phyloP scores from a whole-genome alignment of 1,140 invertebrate genomes.

The Drosophila nebulosa region DNA sequence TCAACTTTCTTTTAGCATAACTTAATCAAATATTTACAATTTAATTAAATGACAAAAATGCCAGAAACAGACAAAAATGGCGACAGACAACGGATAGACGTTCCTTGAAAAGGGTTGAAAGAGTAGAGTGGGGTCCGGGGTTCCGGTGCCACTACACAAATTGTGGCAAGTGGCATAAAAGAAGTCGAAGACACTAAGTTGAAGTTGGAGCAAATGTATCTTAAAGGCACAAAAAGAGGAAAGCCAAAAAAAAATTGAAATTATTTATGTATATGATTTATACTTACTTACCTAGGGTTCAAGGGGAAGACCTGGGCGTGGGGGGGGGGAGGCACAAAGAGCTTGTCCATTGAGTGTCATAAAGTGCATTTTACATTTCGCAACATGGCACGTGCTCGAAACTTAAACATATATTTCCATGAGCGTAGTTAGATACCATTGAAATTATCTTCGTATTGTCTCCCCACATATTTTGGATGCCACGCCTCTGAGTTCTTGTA shows the following conservation, averaged over 20 bases:
- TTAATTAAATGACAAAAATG: constrained; percentile 73
- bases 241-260: background rate
- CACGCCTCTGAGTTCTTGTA: background rate
- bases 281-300: too few species aligned
- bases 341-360: constrained; percentile 2
- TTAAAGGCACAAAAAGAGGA: background rate
- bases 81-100: constrained; percentile 12
- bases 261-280: background rate
- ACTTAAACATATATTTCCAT: background rate
- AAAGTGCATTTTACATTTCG: constrained; percentile 24
- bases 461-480: too few species aligned
- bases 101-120: background rate
- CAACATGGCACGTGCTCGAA: constrained; percentile 31
- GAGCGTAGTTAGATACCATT: background rate
- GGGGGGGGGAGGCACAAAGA: background rate
- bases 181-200: background rate
- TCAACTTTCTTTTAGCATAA: constrained; percentile 7
- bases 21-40: constrained; percentile 68
- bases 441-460: too few species aligned
- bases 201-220: too few species aligned
- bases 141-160: background rate
- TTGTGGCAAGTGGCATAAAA: background rate
- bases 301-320: too few species aligned
- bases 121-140: too few species aligned
- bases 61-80: constrained; percentile 32